phyloP scores from a whole-genome alignment of 1,140 invertebrate genomes.

The Pseudomyrmex sp. region DNA sequence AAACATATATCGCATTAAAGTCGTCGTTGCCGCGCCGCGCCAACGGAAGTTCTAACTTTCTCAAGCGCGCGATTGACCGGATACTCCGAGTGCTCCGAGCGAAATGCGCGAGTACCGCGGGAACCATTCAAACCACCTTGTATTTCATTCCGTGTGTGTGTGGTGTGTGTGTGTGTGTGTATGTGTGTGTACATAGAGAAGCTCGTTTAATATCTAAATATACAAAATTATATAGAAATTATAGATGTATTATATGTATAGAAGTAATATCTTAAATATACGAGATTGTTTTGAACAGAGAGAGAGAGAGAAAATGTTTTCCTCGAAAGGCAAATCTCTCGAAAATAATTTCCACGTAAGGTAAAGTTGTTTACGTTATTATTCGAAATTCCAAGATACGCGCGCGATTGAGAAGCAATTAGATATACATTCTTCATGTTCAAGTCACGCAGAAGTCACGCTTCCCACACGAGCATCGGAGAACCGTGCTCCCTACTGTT shows the following conservation, averaged over 20 bases:
- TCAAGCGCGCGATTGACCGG: constrained; percentile 60
- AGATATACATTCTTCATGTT: too few species aligned
- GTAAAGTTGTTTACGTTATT: too few species aligned
- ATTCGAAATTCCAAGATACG: too few species aligned
- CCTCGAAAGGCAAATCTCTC: too few species aligned
- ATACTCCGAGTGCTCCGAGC: constrained; percentile 36
- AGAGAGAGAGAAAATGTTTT: too few species aligned
- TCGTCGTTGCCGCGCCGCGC: not conserved
- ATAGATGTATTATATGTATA: too few species aligned
- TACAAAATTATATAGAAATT: too few species aligned
- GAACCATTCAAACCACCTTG: constrained; percentile 44
- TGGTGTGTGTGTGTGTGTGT: not conserved
- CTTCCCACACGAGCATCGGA: not conserved
- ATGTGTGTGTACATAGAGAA: not conserved
- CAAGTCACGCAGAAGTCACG: not conserved
- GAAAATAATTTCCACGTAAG: too few species aligned
- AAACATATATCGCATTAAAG: constrained; percentile 35
- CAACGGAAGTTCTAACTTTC: constrained; percentile 68
- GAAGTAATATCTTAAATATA: too few species aligned
- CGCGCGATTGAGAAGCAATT: too few species aligned
- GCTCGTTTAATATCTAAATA: not conserved
- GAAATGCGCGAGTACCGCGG: constrained; percentile 22
- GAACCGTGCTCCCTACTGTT: constrained; percentile 30
- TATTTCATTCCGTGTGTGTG: not conserved
- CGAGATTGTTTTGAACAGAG: too few species aligned